Evolutionary conservation across 1,140 invertebrate genomes (phyloP).

Genomic region (Drosophila santomea): DNA sequence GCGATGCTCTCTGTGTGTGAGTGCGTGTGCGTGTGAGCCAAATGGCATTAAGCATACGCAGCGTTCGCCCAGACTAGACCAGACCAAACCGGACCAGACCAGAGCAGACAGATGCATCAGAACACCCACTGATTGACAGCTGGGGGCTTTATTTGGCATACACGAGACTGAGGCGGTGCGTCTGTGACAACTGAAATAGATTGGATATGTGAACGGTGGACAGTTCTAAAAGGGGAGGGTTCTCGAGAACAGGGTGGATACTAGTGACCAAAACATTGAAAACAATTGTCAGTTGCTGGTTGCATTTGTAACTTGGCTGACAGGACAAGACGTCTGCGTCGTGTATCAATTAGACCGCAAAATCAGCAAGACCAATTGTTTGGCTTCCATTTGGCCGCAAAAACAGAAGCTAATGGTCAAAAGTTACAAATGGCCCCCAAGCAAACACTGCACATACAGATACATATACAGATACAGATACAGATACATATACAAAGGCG

Average conservation of each 20-base stretch:
- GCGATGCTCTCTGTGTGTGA: not conserved
- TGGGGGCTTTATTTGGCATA: conserved; percentile 19
- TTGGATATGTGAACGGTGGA: conserved; percentile 40
- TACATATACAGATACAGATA: conserved; percentile 8
- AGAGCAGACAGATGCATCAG: conserved; percentile 2
- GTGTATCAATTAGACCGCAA: conserved; percentile 80
- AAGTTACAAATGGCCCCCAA: conserved; percentile 64
- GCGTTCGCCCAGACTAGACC: conserved; percentile 24
- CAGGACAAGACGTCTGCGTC: conserved; percentile 49
- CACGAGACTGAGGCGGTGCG: conserved; percentile 20
- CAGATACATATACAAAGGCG: conserved; percentile 1
- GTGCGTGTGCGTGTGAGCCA: conserved; percentile 15
- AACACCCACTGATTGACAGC: conserved; percentile 61
- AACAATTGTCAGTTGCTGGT: conserved; percentile 76
- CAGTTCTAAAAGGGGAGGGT: not conserved
- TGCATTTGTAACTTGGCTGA: conserved; percentile 70
- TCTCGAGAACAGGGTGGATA: not conserved
- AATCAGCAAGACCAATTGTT: conserved; percentile 66
- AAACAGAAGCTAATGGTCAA: conserved; percentile 79
- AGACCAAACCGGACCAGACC: not conserved
- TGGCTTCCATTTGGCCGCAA: conserved; percentile 55
- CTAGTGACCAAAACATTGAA: conserved; percentile 70
- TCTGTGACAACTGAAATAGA: conserved; percentile 69
- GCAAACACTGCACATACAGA: conserved; percentile 13
- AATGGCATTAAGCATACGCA: conserved; percentile 71